Conservation (phyloP, 2,113 vertebrate genomes). For the Carlito syrichta region DNA sequence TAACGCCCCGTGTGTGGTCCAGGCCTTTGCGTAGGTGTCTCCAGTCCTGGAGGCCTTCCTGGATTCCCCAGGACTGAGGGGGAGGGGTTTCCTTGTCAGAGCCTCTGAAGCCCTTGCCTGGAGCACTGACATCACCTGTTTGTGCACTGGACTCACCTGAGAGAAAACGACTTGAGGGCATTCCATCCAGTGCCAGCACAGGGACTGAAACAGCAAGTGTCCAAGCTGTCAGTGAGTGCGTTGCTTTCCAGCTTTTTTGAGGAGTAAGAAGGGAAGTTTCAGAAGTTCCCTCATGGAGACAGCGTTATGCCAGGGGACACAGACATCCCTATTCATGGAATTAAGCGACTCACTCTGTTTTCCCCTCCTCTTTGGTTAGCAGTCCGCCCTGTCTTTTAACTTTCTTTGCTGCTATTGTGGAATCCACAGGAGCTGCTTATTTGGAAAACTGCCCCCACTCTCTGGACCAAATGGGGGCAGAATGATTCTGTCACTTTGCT, state of each 20-base stretch:
- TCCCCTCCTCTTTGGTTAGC: fast-evolving
- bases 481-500: not conserved
- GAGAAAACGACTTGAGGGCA: no score
- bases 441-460: not conserved
- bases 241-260: fast-evolving
- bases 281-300: not conserved
- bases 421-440: fast-evolving
- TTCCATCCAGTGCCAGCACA: no score
- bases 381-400: not conserved
- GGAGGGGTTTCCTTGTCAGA: fast-evolving
- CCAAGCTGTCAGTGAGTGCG: no score
- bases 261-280: not conserved
- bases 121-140: fast-evolving
- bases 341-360: not conserved
- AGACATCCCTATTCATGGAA: not conserved
- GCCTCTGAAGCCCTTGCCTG: fast-evolving
- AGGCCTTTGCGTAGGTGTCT: no score
- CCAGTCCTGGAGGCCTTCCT: not conserved
- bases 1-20: fast-evolving
- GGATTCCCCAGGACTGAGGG: not conserved
- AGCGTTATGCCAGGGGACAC: not conserved
- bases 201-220: no score
- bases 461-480: not conserved
- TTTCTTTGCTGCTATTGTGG: fast-evolving
- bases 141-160: no score